Base-by-base conservation (phyloP, 2,113 vertebrate species). In the Ctenomys sociabilis region DNA sequence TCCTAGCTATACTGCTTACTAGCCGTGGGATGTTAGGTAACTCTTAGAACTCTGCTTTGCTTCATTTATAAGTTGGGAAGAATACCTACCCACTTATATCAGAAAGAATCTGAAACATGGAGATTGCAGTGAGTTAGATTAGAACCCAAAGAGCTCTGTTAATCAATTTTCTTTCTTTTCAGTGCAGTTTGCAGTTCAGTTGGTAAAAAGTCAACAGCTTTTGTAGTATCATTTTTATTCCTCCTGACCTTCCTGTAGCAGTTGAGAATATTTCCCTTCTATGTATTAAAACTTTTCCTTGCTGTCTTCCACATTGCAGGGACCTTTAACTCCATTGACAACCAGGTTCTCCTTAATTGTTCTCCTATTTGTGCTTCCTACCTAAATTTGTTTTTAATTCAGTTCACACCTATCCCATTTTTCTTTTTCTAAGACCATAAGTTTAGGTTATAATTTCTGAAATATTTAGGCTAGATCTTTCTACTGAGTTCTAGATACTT, bases 311-410 rank as follows among this genome's bases (percentile, higher is more conserved):
- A 14, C 10, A 49, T 94, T 49, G 61, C 35, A 85, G 66, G 72
- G 21, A 77, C 26, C 13, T 88, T 82, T 86, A 82, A 24, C 4
- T 37, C 43, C 5, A 70, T 24, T 93, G 32, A 57, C 70, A 90
- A 85, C 35, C 94, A 80, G 88, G 54, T 89, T 95, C 93, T 94
- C 84, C 91, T 88, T 96, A 30, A 80, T 93, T 94, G 68, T 84
- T n/a, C 3, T 2, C 7, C 22, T 54, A 1, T 81, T 94, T 88
- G 21, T 87, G 43, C 49, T 30, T 21, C 64, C 7, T 91, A 24
- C 19, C 16, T 94, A 89, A 86, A 59, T 66, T 57, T 70, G 19
- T 82, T 93, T 83, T 54, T 0, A 92, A 10, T 7, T 86, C 81
- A 85, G 45, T 57, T 68, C n/a, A 22, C 21, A 6, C 30, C 13